phyloP scores from a whole-genome alignment of 1,140 invertebrate species.

The Eubasilissa regina region DNA sequence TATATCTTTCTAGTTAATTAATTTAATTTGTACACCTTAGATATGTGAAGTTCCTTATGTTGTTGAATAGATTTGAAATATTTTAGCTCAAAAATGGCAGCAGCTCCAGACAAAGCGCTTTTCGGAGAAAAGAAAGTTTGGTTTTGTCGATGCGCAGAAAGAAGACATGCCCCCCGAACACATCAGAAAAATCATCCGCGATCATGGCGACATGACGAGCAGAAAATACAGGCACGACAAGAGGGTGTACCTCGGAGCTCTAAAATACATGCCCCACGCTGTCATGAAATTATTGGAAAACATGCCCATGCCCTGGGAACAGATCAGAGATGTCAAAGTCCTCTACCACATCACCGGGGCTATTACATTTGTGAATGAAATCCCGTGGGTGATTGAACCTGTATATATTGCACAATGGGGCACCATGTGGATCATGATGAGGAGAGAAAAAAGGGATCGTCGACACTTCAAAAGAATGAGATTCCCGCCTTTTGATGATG shows the following conservation, averaged over 20 bases:
- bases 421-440: conserved; percentile 99
- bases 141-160: conserved; percentile 99
- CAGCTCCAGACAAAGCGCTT: conserved; percentile 98
- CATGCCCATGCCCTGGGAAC: conserved; percentile 99
- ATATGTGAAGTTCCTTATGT: too few relatives aligned
- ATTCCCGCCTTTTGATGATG: conserved; percentile 99
- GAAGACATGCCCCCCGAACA: conserved; percentile 99
- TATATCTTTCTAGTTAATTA: too few relatives aligned
- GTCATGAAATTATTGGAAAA: conserved; percentile 99
- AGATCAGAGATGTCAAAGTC: conserved; percentile 98
- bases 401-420: conserved; percentile 99
- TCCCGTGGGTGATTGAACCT: conserved; percentile 99
- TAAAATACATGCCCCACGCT: conserved; percentile 99
- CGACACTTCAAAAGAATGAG: conserved; percentile 99
- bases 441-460: conserved; percentile 98
- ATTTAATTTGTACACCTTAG: too few relatives aligned
- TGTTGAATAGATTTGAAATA: background rate
- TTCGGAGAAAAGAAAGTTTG: conserved; percentile 98
- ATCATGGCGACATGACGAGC: conserved; percentile 99
- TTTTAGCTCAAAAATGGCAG: conserved; percentile 95
- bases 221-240: conserved; percentile 99
- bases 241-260: conserved; percentile 96
- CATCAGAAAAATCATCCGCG: conserved; percentile 98
- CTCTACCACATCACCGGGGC: conserved; percentile 98
- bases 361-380: conserved; percentile 99